phyloP scores from a whole-genome alignment of 2,113 vertebrate genomes.

The Oryzias curvinotus region DNA sequence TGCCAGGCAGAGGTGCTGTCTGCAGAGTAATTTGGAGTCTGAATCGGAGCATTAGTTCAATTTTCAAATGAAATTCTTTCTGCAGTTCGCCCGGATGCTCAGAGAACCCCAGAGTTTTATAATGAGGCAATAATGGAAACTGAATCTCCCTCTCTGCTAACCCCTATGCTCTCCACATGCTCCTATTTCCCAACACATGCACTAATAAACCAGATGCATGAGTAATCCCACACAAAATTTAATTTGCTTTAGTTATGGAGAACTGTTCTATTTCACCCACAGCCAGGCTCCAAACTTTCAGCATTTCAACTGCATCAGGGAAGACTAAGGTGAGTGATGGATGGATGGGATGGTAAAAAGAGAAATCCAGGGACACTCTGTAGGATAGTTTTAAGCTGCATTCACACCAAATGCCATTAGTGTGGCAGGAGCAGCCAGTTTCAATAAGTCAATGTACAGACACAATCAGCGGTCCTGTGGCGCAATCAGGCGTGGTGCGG shows the following conservation, averaged over 20 bases:
- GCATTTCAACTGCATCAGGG: slow-evolving; percentile 1
- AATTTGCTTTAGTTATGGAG: slow-evolving; percentile 26
- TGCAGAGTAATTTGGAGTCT: slow-evolving; percentile 54
- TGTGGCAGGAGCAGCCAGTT: too few species aligned
- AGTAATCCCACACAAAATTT: slow-evolving; percentile 4
- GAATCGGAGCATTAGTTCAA: slow-evolving; percentile 53
- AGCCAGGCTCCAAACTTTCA: slow-evolving; percentile 5
- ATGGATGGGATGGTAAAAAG: slow-evolving; percentile 49
- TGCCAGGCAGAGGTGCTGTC: slow-evolving; percentile 36
- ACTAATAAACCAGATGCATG: not conserved
- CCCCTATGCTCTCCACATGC: not conserved
- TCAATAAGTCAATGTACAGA: slow-evolving; percentile 6
- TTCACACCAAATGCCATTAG: too few species aligned
- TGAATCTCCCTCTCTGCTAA: slow-evolving; percentile 39
- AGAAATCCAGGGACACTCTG: slow-evolving; percentile 55
- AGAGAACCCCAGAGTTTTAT: slow-evolving; percentile 41
- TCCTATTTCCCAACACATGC: not conserved
- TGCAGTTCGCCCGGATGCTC: slow-evolving; percentile 42
- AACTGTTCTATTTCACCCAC: slow-evolving; percentile 26
- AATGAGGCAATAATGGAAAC: slow-evolving; percentile 61
- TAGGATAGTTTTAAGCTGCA: not conserved
- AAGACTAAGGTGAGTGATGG: slow-evolving; percentile 45
- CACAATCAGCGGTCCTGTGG: not conserved
- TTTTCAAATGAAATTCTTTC: slow-evolving; percentile 56
- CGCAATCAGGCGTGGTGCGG: too few species aligned